These are phyloP conservation scores for Melikaiella ostensackeni DNA, from an alignment of 2,888 invertebrate species.

Conservation along the genomic window DNA sequence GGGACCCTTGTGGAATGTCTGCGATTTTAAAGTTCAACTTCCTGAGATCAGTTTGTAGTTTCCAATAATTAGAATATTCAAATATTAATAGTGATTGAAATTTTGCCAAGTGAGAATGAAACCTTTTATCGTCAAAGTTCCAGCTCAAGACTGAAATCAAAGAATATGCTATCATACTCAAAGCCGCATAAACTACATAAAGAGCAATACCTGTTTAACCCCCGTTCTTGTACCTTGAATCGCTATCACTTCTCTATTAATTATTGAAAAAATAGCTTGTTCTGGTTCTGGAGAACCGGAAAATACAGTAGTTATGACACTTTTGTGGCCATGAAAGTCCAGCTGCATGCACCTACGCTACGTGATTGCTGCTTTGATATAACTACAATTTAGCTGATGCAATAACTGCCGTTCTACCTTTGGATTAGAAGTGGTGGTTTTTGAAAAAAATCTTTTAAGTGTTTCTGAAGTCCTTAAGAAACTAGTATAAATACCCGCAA, in stretches of 20 bases:
- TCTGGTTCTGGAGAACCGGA: constrained; percentile 8
- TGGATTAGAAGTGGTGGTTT: constrained; percentile 1
- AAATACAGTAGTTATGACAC: constrained; percentile 18
- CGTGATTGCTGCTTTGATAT: background rate
- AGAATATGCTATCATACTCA: background rate
- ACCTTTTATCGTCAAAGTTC: background rate
- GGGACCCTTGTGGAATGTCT: no score
- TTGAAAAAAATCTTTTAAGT: constrained; percentile 13
- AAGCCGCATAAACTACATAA: background rate
- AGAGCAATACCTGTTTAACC: constrained; percentile 3
- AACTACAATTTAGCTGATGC: background rate
- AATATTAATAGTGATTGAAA: no score
- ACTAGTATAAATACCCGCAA: constrained; percentile 12
- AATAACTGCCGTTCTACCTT: background rate
- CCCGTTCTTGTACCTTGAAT: background rate
- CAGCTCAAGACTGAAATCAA: background rate
- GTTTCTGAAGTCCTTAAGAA: background rate
- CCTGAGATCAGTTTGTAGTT: no score
- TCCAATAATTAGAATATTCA: no score
- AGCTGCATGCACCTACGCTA: background rate
- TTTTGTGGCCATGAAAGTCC: constrained; percentile 19
- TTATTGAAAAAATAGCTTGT: background rate
- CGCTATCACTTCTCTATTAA: constrained; percentile 1
- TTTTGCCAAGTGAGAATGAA: background rate
- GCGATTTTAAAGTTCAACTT: no score